Percentiles rank a stretch among this genome's conserved stretches.
phyloP scores from a whole-genome alignment of 2,797 vertebrate species.

The Lophura swinhoii region DNA sequence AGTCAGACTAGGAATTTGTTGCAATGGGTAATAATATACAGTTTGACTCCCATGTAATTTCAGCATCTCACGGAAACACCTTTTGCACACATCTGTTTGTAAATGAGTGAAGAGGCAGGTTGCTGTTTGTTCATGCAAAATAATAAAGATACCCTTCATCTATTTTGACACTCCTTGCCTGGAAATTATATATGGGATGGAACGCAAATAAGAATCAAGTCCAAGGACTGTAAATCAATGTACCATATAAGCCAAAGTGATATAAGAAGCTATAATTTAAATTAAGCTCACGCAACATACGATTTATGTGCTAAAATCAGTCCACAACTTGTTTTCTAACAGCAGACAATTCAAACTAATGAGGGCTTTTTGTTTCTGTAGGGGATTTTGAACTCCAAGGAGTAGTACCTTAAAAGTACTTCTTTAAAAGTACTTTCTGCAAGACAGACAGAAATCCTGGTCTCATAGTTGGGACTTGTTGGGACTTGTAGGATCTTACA shows the following conservation, averaged over 20 bases:
- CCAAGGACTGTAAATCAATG: background rate
- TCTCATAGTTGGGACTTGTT: background rate
- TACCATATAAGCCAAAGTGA: background rate
- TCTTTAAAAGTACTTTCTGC: background rate
- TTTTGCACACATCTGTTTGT: background rate
- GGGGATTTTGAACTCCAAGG: background rate
- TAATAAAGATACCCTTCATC: background rate
- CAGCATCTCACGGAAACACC: background rate
- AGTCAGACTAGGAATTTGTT: background rate
- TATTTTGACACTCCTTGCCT: background rate
- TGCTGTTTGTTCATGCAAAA: background rate
- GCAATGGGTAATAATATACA: background rate
- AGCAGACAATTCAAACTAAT: background rate
- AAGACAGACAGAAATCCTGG: background rate
- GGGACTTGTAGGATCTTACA: background rate
- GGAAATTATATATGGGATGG: background rate
- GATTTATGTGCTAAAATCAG: background rate
- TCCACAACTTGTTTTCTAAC: background rate
- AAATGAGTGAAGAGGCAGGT: background rate
- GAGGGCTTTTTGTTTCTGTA: background rate
- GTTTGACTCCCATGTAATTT: background rate
- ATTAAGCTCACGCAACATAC: background rate
- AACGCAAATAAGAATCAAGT: background rate
- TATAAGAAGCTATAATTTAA: slow-evolving; percentile 27
- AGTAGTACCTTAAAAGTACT: background rate